Base-by-base conservation (phyloP, 2,888 invertebrate species). In the Hesperia comma region DNA sequence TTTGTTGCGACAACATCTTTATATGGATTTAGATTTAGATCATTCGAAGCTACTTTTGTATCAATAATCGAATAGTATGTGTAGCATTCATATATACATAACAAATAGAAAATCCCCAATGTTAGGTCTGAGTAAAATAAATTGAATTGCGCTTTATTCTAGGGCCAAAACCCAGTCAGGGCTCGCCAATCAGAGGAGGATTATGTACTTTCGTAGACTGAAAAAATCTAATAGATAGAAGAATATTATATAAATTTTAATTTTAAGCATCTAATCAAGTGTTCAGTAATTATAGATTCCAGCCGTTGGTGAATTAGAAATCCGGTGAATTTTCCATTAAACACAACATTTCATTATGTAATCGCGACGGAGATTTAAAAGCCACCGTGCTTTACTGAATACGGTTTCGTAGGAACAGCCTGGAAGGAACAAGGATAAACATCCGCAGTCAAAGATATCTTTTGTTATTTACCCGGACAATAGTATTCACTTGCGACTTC, bases 281-380 rank as follows among this genome's bases (percentile, higher is more conserved):
- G n/a, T n/a, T n/a, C n/a, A n/a, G n/a, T n/a, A n/a, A n/a, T 89
- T 90, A 88, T 88, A 87, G 85, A 88, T 86, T 87, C 81, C 82
- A 80, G 84, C 85, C 83, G 84, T 86, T 79, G 84, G 86, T 82
- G 86, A 91, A 92, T 91, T 90, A 90, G 91, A 90, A 86, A 79
- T 78, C 81, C 77, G 82, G 78, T 81, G 87, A 87, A 88, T 88
- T 88, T 85, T 80, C 84, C 78, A 85, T 86, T 87, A 84, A 85
- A 88, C 91, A 90, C 87, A 88, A 88, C 90, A 90, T 90, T 86
- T 86, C 85, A 90, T 90, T 88, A 90, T 83, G 79, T 76, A 74
- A 80, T 51, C 51, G 78, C 73, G 76, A 77, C 74, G 74, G 84
- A 79, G 83, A 83, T 82, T 82, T 81, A 76, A 72, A 79, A 80